Evolutionary conservation across 1,140 invertebrate genomes (phyloP).

Genomic region (Neuroterus valhalla): DNA sequence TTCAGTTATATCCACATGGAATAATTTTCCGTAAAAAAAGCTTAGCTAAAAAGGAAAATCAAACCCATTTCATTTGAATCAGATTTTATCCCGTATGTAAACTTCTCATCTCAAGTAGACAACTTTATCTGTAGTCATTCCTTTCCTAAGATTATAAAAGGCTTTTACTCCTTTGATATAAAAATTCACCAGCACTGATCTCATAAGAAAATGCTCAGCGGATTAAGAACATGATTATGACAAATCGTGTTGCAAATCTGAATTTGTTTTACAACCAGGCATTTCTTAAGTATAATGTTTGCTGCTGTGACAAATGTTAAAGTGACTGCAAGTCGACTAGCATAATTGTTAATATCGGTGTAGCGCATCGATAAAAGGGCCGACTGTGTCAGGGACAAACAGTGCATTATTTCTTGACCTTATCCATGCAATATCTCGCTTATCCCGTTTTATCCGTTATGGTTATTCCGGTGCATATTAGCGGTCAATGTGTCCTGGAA

Average conservation of each 20-base stretch:
- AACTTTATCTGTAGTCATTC: background rate
- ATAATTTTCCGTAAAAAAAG: no score
- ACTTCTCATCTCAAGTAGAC: background rate
- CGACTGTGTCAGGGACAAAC: constrained; percentile 35
- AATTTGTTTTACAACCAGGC: background rate
- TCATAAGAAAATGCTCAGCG: background rate
- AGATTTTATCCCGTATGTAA: background rate
- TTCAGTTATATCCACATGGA: no score
- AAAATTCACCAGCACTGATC: background rate
- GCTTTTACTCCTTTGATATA: background rate
- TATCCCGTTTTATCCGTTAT: constrained; percentile 1
- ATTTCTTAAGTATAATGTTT: background rate
- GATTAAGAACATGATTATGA: constrained; percentile 24
- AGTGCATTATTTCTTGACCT: constrained; percentile 12
- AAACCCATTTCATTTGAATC: no score
- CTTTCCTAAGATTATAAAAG: background rate
- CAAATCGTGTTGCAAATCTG: constrained; percentile 21
- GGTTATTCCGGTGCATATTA: background rate
- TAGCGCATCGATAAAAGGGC: constrained; percentile 28
- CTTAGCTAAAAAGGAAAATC: no score
- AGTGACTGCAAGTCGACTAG: constrained; percentile 27
- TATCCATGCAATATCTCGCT: constrained; percentile 6
- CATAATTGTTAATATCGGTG: constrained; percentile 25
- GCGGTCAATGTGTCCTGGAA: no score
- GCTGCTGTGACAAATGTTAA: constrained; percentile 33